phyloP scores from a whole-genome alignment of 2,888 invertebrate genomes.

The Callosobruchus maculatus region DNA sequence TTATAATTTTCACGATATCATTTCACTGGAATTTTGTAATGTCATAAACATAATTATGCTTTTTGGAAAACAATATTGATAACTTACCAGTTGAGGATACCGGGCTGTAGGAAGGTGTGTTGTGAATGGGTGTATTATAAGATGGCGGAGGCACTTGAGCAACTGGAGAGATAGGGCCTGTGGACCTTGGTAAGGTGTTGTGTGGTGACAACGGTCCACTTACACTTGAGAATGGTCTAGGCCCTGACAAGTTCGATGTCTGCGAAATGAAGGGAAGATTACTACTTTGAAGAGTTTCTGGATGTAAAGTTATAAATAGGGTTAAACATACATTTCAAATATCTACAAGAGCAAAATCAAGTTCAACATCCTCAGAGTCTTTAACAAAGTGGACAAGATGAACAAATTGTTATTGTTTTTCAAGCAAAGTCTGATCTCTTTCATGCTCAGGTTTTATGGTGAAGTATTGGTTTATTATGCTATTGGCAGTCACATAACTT shows the following conservation, averaged over 20 bases:
- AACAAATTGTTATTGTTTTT: too few relatives aligned
- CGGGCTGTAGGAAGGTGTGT: constrained; percentile 35
- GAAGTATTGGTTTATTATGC: too few relatives aligned
- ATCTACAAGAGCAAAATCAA: too few relatives aligned
- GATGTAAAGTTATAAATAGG: too few relatives aligned
- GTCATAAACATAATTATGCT: not conserved
- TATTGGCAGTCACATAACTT: too few relatives aligned
- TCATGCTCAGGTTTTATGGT: too few relatives aligned
- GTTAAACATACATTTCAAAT: too few relatives aligned
- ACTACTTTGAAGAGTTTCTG: too few relatives aligned
- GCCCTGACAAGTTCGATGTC: constrained; percentile 48
- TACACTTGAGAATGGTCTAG: constrained; percentile 57
- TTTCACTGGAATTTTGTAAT: not conserved
- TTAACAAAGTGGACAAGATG: too few relatives aligned
- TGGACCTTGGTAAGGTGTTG: constrained; percentile 25
- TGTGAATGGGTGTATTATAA: constrained; percentile 22
- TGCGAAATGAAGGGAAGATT: not conserved
- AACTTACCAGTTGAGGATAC: constrained; percentile 42
- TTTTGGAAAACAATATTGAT: constrained; percentile 2
- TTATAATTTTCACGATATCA: too few relatives aligned
- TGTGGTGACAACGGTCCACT: constrained; percentile 57
- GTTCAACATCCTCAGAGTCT: too few relatives aligned
- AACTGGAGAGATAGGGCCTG: constrained; percentile 42
- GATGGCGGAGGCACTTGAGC: constrained; percentile 37
- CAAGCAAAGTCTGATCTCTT: too few relatives aligned